Evolutionary conservation across 2,888 invertebrate species (phyloP), one percentile per base, ranked within the genome.

Genomic region (Andrena hattorfiana): DNA sequence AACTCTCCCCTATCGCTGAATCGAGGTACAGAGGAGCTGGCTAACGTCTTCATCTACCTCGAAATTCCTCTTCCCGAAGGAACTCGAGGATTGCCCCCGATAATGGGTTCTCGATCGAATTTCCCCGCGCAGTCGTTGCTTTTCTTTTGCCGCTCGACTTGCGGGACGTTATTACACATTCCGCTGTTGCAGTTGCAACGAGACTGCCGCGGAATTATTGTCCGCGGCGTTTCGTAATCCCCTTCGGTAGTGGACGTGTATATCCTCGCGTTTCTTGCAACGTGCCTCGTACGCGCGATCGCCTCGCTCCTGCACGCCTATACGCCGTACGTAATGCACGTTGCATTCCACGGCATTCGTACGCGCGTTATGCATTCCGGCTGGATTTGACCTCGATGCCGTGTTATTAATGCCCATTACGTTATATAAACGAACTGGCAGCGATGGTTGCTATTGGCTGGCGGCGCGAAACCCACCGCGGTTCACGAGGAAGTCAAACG

Each of bases 351-450:
- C 59, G 74, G 28, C 74, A 56, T 70, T 83, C 71, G 78, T 83
- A 83, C 77, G 83, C 83, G 78, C 83, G 84, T 83, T 84, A 84
- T 83, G 84, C 84, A 84, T 84, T 84, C 84, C 83, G 62, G 71
- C 68, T 74, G 83, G 74, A 84, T 82, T 70, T 77, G 83, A 83
- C 83, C 83, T 82, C 83, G 83, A 82, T 83, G 83, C 77, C 60
- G 81, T 48, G 82, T 83, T 83, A 82, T 83, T 82, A 83, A 83
- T 83, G 83, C 72, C 82, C 72, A 77, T 83, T 83, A 83, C 64
- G 83, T 83, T 83, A 82, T 82, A 82, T 83, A 83, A 82, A 82
- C 81, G 82, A 80, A 82, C 83, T 28, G 73, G 83, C 69, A 66
- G 23, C 59, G 68, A 60, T 42, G 13, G 13, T 13, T 13, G 42